Evolutionary conservation across 2,888 invertebrate genomes (phyloP), one percentile per base, ranked within the genome.

Genomic region (Coelopa pilipes): DNA sequence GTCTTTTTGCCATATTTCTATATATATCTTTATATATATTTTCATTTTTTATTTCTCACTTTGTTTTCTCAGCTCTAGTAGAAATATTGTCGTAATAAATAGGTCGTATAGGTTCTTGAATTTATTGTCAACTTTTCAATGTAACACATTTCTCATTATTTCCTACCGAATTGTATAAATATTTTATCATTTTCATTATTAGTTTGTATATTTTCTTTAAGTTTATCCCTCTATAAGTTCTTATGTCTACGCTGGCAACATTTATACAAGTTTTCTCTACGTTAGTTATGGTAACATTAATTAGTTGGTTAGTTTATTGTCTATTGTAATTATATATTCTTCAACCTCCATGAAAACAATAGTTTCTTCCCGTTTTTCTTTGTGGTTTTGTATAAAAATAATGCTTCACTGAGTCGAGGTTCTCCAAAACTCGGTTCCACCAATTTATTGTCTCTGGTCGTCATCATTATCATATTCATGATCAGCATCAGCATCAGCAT

Each of bases 121-220:
- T 75, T 62, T 68, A 73, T 59, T 70, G 59, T 62, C 75, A 69
- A 49, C 69, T 72, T 65, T 72, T 66, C 70, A 74, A 19, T 47
- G 74, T 55, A 65, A 69, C 72, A 59, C 72, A 63, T 53, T 63
- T 70, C 4, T 7, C 34, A 4, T 34, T 34, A 63, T 63, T 50
- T 70, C 34, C 67, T 72, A 53, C 72, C 65, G 72, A 72, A 75
- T 75, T 76, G 75, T 77, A 77, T 75, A 76, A 77, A 75, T 76
- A 75, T 65, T 65, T 65, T 17, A 46, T 34, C 7, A 34, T 45
- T 65, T 65, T 65, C 12, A 46, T 34, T 34, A 34, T 45, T 63
- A 65, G 10, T 1, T 62, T 34, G 63, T 65, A n/a, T 65, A 65
- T 34, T 19, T 47, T 45, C 19, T 46, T 65, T 65, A 10, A 65